Conservation (phyloP, 2,113 vertebrate species). For the Phainopepla nitens region DNA sequence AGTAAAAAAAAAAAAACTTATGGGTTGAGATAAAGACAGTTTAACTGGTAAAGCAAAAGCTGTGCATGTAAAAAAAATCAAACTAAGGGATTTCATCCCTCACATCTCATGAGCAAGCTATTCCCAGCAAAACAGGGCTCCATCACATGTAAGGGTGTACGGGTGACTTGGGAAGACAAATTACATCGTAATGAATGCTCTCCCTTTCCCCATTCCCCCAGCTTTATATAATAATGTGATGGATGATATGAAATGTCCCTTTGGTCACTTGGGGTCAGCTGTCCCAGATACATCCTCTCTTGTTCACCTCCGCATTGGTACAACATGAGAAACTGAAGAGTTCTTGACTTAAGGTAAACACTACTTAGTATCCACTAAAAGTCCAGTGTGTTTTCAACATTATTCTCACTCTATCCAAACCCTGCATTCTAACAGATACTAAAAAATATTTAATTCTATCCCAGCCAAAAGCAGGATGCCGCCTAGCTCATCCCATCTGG, state of each 20-base stretch:
- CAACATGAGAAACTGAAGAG: not conserved
- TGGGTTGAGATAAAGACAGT: not conserved
- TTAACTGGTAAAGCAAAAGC: not conserved
- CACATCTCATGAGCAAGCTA: not conserved
- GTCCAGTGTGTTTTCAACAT: not conserved
- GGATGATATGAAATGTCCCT: not conserved
- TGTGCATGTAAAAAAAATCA: accelerated
- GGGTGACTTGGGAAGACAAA: not conserved
- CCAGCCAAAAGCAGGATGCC: not conserved
- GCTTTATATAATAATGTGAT: not conserved
- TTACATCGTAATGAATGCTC: not conserved
- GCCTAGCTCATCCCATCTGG: not conserved
- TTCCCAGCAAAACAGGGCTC: not conserved
- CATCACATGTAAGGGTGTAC: not conserved
- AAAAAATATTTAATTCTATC: not conserved
- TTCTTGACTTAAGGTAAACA: not conserved
- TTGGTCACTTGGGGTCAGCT: not conserved
- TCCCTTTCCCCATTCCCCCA: too few relatives aligned
- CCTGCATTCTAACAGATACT: not conserved
- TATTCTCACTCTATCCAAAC: not conserved
- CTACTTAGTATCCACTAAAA: not conserved
- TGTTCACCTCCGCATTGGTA: not conserved
- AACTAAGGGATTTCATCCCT: not conserved
- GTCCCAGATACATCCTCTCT: not conserved
- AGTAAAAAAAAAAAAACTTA: not conserved